Conservation (phyloP, 1,140 invertebrate genomes). For the Laupala kohalensis region DNA sequence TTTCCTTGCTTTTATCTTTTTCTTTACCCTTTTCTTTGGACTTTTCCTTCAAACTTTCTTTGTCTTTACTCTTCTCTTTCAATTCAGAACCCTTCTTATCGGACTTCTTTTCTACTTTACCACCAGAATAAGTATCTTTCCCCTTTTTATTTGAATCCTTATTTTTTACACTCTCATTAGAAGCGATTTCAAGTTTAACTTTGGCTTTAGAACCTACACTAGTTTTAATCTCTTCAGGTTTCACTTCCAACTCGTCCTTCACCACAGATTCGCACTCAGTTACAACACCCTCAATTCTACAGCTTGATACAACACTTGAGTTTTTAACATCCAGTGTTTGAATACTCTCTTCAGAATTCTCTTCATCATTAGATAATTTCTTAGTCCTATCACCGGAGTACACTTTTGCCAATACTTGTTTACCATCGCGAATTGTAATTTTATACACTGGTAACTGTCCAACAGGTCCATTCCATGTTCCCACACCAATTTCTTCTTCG, state of each 20-base stretch:
- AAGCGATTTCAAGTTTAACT: conserved; percentile 18
- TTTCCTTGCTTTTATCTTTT: conserved; percentile 32
- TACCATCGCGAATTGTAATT: conserved; percentile 57
- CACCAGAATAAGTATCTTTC: neutral
- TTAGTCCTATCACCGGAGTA: conserved; percentile 27
- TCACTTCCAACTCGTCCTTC: neutral
- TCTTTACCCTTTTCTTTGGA: conserved; percentile 30
- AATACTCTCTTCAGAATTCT: conserved; percentile 7
- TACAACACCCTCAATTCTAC: neutral
- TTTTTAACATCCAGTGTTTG: conserved; percentile 8
- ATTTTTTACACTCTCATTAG: conserved; percentile 18
- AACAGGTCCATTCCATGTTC: conserved; percentile 12
- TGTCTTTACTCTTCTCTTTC: conserved; percentile 7
- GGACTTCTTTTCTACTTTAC: neutral
- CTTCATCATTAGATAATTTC: conserved; percentile 2
- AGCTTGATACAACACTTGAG: neutral
- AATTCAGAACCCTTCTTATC: neutral
- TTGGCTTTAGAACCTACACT: neutral
- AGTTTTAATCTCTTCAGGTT: neutral
- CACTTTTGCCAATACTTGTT: conserved; percentile 53
- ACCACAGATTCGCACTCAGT: neutral
- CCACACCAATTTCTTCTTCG: conserved; percentile 13
- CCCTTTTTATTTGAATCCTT: conserved; percentile 1
- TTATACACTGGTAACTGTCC: conserved; percentile 38
- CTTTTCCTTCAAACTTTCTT: conserved; percentile 24